These are phyloP conservation scores for Ophion obscuratus DNA, from an alignment of 2,888 invertebrate genomes.

Conservation along the genomic window DNA sequence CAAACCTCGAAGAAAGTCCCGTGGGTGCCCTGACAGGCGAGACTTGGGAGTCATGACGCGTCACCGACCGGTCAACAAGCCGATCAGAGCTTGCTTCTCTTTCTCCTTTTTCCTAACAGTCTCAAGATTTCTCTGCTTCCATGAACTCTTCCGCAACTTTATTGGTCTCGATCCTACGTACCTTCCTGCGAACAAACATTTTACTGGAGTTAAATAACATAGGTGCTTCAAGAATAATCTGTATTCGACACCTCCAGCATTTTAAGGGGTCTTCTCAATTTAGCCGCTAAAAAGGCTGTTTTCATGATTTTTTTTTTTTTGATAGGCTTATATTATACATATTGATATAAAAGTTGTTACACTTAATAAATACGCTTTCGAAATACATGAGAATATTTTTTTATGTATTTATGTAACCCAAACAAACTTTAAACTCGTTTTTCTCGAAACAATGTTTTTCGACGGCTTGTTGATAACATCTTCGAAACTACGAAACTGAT, in stretches of 20 bases:
- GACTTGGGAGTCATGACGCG: constrained; percentile 20
- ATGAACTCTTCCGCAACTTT: constrained; percentile 97
- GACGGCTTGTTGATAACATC: no score
- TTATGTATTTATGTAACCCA: no score
- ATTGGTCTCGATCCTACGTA: constrained; percentile 99
- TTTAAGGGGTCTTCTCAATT: no score
- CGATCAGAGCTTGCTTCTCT: constrained; percentile 94
- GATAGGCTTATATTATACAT: no score
- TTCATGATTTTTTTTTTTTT: no score
- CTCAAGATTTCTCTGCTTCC: constrained; percentile 97
- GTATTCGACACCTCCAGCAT: neutral
- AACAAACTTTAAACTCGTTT: no score
- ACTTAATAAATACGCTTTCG: no score
- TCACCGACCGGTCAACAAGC: constrained; percentile 87
- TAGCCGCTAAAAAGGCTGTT: no score
- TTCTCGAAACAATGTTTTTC: no score
- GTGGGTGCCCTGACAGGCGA: neutral
- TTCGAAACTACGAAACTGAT: no score
- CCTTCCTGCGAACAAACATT: constrained; percentile 87
- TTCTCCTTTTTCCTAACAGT: constrained; percentile 98
- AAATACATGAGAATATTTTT: no score
- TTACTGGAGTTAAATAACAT: neutral
- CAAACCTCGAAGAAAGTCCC: neutral
- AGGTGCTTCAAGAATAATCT: neutral
- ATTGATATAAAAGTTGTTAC: no score